Evolutionary conservation across 2,113 vertebrate genomes (phyloP), one percentile per base, ranked within the genome.

Genomic region (Narcine bancroftii): DNA sequence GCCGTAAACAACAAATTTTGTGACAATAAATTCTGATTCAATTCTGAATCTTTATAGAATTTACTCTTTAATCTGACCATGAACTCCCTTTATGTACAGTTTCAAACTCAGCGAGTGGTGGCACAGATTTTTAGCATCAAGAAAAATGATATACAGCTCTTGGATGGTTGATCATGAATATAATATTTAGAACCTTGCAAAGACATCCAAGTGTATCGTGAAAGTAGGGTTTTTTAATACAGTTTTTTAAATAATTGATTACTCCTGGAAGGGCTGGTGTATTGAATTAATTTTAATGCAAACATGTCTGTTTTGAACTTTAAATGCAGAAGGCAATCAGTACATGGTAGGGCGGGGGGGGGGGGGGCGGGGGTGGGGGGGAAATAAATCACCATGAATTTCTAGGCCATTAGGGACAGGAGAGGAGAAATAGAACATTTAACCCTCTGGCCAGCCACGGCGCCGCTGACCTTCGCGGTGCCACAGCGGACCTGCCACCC

Each of bases 241-340:
- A 21, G 53, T 6, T 17, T 15, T n/a, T 24, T 36, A 60, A 60
- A 87, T 36, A 87, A 87, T 87, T 56, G 56, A 87, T 87, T 87
- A 36, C 81, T 63, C 33, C 33, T 39, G 60, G 60, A 63, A 60
- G 33, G 81, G 15, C 81, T 63, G n/a, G n/a, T 36, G 81, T 87
- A 60, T 87, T 87, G 56, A 60, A 87, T 87, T 87, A 87, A 87
- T 56, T 87, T 87, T 56, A 33, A 87, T 60, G 53, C 53, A 33
- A 63, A 87, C 81, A 36, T 29, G 29, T 4, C 60, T 85, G 29
- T 60, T 15, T 56, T 1, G 33, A 33, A 50, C 29, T 83, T 9
- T 83, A 53, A 83, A 29, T 83, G 79, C 26, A 53, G 60, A 63
- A 63, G 9, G 77, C 79, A 60, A 17, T 56, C 26, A n/a, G 60